phyloP scores from a whole-genome alignment of 2,888 invertebrate genomes.

The Chrysomela aeneicollis region DNA sequence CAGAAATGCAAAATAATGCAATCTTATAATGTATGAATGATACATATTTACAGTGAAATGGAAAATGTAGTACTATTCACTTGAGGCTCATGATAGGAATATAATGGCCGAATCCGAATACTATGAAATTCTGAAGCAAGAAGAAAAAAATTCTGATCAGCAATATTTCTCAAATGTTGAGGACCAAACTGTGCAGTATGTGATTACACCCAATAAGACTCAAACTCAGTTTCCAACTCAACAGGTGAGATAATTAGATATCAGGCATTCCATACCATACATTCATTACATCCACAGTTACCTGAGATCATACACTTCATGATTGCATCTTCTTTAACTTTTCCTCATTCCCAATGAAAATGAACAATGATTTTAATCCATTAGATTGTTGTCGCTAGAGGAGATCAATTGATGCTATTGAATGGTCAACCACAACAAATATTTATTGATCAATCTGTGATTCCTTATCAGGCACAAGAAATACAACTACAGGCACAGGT shows the following conservation, averaged over 20 bases:
- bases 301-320: too few relatives aligned
- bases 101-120: constrained; percentile 71
- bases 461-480: constrained; percentile 48
- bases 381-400: constrained; percentile 51
- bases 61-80: neutral
- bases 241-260: constrained; percentile 45
- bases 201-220: constrained; percentile 53
- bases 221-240: constrained; percentile 52
- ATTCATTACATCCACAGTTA: neutral
- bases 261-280: neutral
- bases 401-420: constrained; percentile 60
- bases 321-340: neutral
- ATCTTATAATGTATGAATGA: too few relatives aligned
- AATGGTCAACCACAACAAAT: constrained; percentile 62
- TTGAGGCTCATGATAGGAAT: neutral
- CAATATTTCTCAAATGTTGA: constrained; percentile 71
- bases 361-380: neutral
- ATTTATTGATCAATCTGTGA: constrained; percentile 53
- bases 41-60: neutral
- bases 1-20: too few relatives aligned
- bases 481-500: constrained; percentile 31
- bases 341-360: neutral
- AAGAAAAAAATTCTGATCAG: constrained; percentile 65
- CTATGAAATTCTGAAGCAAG: constrained; percentile 71
- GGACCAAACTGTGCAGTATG: constrained; percentile 57